Conservation (phyloP, 2,797 vertebrate genomes). For the Poeciliopsis presidionis region DNA sequence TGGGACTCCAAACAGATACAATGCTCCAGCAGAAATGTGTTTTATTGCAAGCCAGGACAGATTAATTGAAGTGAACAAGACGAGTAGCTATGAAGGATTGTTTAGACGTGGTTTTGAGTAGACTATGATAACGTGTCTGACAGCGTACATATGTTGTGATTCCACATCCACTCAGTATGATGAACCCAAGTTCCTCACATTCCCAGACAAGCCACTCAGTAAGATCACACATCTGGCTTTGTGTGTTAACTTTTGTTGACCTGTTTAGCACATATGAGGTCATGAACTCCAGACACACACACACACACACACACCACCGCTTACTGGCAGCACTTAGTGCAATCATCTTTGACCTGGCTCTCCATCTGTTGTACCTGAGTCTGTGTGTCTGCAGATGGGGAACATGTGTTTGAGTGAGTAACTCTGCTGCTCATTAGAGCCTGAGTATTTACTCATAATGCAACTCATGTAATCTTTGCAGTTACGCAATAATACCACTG, state of each 20-base stretch:
- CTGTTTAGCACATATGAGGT: constrained; percentile 12
- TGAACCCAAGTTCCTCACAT: constrained; percentile 30
- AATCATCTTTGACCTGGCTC: background rate
- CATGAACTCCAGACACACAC: constrained; percentile 3
- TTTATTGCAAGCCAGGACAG: background rate
- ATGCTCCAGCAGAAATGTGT: background rate
- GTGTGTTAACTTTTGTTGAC: background rate
- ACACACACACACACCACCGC: background rate
- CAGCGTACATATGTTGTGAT: background rate
- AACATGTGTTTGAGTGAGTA: background rate
- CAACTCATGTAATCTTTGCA: background rate
- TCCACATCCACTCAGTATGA: background rate
- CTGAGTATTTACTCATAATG: background rate
- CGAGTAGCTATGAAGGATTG: background rate
- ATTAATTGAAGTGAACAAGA: background rate
- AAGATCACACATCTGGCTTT: constrained; percentile 27
- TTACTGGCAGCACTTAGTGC: background rate
- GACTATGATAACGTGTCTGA: background rate
- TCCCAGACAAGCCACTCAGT: constrained; percentile 23
- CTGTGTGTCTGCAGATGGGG: constrained; percentile 1
- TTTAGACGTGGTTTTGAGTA: background rate
- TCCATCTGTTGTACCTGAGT: constrained; percentile 3
- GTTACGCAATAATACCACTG: background rate
- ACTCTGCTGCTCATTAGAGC: background rate
- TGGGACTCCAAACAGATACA: background rate